Conservation (phyloP, 2,888 invertebrate genomes). For the Erpobdella octoculata region DNA sequence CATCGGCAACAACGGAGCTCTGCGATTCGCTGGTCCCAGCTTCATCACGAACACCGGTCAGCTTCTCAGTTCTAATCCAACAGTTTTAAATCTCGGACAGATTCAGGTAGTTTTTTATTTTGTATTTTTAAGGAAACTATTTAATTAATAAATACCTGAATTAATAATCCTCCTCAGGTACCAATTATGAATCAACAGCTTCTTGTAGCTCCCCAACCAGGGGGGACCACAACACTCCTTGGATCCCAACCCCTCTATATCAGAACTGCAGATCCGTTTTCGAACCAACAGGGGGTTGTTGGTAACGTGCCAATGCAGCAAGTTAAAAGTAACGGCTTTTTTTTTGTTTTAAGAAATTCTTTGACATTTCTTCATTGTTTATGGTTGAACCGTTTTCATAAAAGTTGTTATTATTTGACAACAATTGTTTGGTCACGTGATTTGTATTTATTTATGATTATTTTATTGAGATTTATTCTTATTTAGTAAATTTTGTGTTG, state of each 20-base stretch:
- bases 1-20: constrained; percentile 30
- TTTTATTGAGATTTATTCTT: too few species aligned
- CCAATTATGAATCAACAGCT: constrained; percentile 42
- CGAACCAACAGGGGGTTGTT: constrained; percentile 31
- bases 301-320: constrained; percentile 28
- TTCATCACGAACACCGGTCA: constrained; percentile 33
- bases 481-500: too few species aligned
- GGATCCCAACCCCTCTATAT: constrained; percentile 47
- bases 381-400: too few species aligned
- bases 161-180: constrained; percentile 40
- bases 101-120: constrained; percentile 28
- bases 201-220: constrained; percentile 40
- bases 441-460: too few species aligned
- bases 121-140: background rate
- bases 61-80: constrained; percentile 41
- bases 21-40: constrained; percentile 33
- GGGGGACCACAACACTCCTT: constrained; percentile 38
- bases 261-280: constrained; percentile 41
- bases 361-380: background rate
- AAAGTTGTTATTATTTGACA: background rate
- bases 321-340: constrained; percentile 14
- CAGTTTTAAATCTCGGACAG: constrained; percentile 39
- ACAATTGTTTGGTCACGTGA: background rate
- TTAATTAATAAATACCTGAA: constrained; percentile 32
- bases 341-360: background rate